Conservation (phyloP, 2,888 invertebrate genomes). For the Orchesellides sinensis region DNA sequence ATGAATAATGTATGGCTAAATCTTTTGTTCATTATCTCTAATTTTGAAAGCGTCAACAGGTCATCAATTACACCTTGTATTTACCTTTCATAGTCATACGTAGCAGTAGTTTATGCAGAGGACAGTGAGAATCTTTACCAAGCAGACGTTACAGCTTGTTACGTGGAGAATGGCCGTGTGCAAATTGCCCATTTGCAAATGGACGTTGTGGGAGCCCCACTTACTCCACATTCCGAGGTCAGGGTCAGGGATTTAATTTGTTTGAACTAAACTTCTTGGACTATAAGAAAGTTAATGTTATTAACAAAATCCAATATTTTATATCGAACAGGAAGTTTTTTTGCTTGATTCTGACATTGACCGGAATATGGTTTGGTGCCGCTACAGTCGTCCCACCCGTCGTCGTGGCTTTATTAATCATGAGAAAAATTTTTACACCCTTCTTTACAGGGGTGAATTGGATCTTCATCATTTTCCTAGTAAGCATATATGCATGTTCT, state of each 20-base stretch:
- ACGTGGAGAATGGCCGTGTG: slow-evolving; percentile 68
- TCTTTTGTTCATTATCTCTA: too few species aligned
- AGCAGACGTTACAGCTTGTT: slow-evolving; percentile 72
- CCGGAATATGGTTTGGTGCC: slow-evolving; percentile 72
- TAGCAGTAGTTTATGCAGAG: slow-evolving; percentile 72
- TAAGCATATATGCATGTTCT: neutral
- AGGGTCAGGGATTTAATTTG: too few species aligned
- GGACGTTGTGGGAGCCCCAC: slow-evolving; percentile 62
- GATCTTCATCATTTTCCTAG: slow-evolving; percentile 34
- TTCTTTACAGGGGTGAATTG: slow-evolving; percentile 63
- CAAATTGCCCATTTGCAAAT: slow-evolving; percentile 70
- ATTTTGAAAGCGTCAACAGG: neutral
- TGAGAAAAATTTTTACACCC: slow-evolving; percentile 65
- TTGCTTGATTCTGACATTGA: slow-evolving; percentile 72
- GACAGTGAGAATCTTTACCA: slow-evolving; percentile 70
- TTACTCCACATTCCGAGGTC: slow-evolving; percentile 70
- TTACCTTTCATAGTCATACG: slow-evolving; percentile 57
- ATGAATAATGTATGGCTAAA: slow-evolving; percentile 47
- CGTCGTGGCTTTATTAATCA: slow-evolving; percentile 54
- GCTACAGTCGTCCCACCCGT: slow-evolving; percentile 65
- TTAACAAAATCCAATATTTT: neutral
- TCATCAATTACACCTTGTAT: neutral
- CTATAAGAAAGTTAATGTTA: neutral
- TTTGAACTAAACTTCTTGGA: neutral
- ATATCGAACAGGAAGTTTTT: slow-evolving; percentile 58